phyloP scores from a whole-genome alignment of 2,113 vertebrate genomes.

The Clinocottus analis region DNA sequence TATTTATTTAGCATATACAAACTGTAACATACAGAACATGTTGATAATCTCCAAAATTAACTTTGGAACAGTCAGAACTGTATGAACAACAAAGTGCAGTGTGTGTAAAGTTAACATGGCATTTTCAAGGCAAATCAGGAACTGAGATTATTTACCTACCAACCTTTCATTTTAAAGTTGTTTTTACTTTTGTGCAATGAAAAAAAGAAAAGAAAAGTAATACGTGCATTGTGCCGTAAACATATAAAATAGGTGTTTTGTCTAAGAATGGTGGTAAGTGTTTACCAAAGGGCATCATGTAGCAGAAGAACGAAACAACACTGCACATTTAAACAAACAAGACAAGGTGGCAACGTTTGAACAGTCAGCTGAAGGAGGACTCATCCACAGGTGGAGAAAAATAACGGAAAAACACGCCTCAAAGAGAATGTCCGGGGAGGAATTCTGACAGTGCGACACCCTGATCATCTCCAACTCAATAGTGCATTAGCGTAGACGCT shows the following conservation, averaged over 20 bases:
- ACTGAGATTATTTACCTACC: background rate
- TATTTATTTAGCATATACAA: slow-evolving; percentile 49
- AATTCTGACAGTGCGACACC: slow-evolving; percentile 25
- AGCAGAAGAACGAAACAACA: slow-evolving; percentile 33
- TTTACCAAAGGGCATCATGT: background rate
- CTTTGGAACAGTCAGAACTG: slow-evolving; percentile 52
- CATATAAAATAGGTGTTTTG: slow-evolving; percentile 8
- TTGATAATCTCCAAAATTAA: slow-evolving; percentile 44
- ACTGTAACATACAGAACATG: slow-evolving; percentile 62
- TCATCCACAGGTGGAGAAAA: background rate
- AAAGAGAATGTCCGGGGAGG: slow-evolving; percentile 14
- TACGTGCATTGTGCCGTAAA: slow-evolving; percentile 1
- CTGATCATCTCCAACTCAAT: slow-evolving; percentile 20
- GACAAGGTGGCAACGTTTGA: slow-evolving; percentile 2
- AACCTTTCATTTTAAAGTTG: slow-evolving; percentile 3
- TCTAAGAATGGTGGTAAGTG: background rate
- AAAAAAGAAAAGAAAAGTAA: background rate
- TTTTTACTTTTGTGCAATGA: background rate
- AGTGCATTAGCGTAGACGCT: slow-evolving; percentile 58
- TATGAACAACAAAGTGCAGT: slow-evolving; percentile 58
- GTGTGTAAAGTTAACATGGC: slow-evolving; percentile 33
- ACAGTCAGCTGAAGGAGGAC: background rate
- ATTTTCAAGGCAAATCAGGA: slow-evolving; percentile 39
- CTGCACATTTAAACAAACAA: slow-evolving; percentile 32
- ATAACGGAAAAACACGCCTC: slow-evolving; percentile 27